Base-by-base conservation (phyloP, 2,113 vertebrate species). In the Poeciliopsis retropinna region DNA sequence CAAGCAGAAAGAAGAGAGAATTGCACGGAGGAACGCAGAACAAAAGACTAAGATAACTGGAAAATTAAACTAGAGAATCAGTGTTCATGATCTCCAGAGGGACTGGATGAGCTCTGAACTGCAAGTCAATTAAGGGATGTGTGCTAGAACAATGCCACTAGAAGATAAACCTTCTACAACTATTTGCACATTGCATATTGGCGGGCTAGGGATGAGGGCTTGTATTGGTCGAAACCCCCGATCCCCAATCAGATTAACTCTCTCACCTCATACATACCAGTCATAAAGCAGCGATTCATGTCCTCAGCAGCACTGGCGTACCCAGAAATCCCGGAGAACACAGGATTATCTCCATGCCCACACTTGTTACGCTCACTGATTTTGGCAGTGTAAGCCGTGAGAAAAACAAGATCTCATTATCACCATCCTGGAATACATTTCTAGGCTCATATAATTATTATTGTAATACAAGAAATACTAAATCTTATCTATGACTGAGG, bases 51-150 rank as follows among this genome's bases (percentile, higher is more conserved):
- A 81, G 64, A 76, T 37, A 64, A 70, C 61, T 60, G 15, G 79
- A 62, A 86, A 88, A 88, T 85, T 66, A 77, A 82, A 88, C 62
- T 62, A 70, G 67, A 78, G 61, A 87, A 71, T 80, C 34, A 5
- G 31, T 61, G 47, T 82, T 77, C 64, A 72, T 83, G 75, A 85
- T 81, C 81, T 88, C 64, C 67, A 41, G 28, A 1, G 72, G 70
- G 79, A 73, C 54, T 51, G 66, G 74, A 63, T 84, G 79, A 75
- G 79, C 73, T 51, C 54, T 64, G 67, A 76, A 79, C 71, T 82
- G 61, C 62, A 60, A 76, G 39, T 60, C 70, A 47, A 79, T 85
- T 77, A 82, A 87, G 72, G 60, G 75, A 83, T 67, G 73, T 84
- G 80, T 85, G 64, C 44, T 64, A 22, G 71, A 32, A 76, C 64